A percentile compares a stretch with the other conserved stretches of the same genome.
Conservation (phyloP, 2,888 invertebrate species). For the Xestia rhomboidea region DNA sequence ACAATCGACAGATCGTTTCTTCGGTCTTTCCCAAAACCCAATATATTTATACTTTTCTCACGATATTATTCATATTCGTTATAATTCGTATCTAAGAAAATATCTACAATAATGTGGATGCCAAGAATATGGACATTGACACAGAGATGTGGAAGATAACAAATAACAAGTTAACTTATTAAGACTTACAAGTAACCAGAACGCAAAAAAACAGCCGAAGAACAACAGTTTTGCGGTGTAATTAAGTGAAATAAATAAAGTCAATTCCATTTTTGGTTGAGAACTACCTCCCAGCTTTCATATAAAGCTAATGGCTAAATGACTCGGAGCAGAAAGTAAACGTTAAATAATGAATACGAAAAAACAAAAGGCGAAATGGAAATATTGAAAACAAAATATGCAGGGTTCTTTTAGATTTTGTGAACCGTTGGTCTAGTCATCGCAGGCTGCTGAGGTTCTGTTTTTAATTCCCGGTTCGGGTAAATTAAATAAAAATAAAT, state of each 20-base stretch:
- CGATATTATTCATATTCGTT: no score
- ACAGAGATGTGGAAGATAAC: not conserved
- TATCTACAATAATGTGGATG: not conserved
- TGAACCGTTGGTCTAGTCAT: not conserved
- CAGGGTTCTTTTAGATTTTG: not conserved
- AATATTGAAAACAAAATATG: slow-evolving; percentile 6
- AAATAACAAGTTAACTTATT: not conserved
- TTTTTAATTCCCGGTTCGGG: not conserved
- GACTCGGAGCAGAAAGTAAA: slow-evolving; percentile 8
- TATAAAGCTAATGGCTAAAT: slow-evolving; percentile 39
- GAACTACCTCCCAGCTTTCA: not conserved
- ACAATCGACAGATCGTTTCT: not conserved
- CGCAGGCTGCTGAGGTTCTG: not conserved
- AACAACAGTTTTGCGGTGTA: slow-evolving; percentile 2
- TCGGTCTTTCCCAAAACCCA: not conserved
- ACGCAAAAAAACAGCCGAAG: not conserved
- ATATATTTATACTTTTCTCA: not conserved
- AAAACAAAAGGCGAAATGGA: not conserved
- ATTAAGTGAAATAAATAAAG: slow-evolving; percentile 34
- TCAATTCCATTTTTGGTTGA: slow-evolving; percentile 14
- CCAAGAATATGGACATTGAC: no score
- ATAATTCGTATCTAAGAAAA: no score
- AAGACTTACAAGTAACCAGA: not conserved
- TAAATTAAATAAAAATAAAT: no score
- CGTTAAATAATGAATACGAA: slow-evolving; percentile 37